Percentiles rank a stretch among this genome's conserved stretches.
These are phyloP conservation scores for Clivina fossor DNA, from an alignment of 2,888 invertebrate species.

Conservation along the genomic window DNA sequence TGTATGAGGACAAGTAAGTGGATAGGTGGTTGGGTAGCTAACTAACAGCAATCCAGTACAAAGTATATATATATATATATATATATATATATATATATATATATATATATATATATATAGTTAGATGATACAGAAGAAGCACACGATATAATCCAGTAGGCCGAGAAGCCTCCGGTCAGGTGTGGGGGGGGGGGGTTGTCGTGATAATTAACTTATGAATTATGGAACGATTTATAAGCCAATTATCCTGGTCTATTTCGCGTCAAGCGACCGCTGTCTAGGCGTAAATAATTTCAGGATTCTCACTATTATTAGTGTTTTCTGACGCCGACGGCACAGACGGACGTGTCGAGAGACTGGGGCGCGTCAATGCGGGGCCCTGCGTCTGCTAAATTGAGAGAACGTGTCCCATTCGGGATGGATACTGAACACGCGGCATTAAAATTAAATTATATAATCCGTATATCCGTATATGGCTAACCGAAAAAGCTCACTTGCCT, in stretches of 20 bases:
- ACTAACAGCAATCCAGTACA: no score
- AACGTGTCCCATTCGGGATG: no score
- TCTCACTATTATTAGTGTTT: slow-evolving; percentile 20
- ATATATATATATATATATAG: no score
- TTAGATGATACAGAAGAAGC: no score
- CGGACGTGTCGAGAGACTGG: background rate
- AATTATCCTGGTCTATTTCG: slow-evolving; percentile 22
- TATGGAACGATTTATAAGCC: slow-evolving; percentile 28
- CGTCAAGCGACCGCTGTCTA: slow-evolving; percentile 3
- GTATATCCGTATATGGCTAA: no score
- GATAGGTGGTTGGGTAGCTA: no score
- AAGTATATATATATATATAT: background rate
- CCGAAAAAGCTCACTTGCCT: no score
- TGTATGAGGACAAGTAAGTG: no score
- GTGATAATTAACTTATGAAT: slow-evolving; percentile 26
- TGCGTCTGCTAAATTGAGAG: no score
- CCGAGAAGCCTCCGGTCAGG: no score
- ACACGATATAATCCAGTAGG: background rate
- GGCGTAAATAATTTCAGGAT: slow-evolving; percentile 21
- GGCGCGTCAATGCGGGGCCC: background rate
- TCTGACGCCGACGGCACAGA: background rate
- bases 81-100: background rate
- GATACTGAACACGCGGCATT: slow-evolving; percentile 10
- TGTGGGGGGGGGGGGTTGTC: no score
- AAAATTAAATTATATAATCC: slow-evolving; percentile 17